Evolutionary conservation across 1,140 invertebrate species (phyloP), one percentile per base, ranked within the genome.

Genomic region (Saccostrea cuccullata): DNA sequence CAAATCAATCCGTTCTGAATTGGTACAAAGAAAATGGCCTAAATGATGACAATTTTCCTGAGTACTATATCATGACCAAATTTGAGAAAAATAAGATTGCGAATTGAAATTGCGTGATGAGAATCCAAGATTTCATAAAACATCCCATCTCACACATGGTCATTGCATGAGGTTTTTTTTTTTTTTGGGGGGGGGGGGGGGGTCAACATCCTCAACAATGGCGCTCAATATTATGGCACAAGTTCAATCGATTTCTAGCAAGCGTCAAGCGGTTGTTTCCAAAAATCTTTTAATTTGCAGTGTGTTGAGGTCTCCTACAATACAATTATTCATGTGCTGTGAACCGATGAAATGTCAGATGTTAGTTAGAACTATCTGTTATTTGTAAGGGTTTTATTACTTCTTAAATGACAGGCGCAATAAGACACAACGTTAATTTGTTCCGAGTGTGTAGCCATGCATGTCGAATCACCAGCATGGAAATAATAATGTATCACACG

Each of bases 331-430:
- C 84, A 64, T 64, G 84, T 60, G 84, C 56, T 23, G n/a, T 85
- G 84, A 85, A 58, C 84, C 84, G 84, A 64, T 20, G 58, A 55
- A 58, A 85, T 85, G 84, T 85, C 84, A 85, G 84, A 64, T 85
- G 84, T 85, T 60, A 85, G 84, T 56, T 64, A 85, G 84, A 64
- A 58, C 58, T 85, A 58, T 64, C 47, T 56, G 30, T 40, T 85
- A 85, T 58, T 85, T 13, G 55, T 58, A 23, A 5, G 26, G 47
- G 26, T 85, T 85, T 85, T 85, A 85, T 64, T 36, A 64, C 84
- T 85, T 85, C 84, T 60, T 58, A 85, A 85, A 85, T 85, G 84
- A 85, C 84, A 85, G 55, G 84, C 58, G 84, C 84, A 60, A 85
- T 85, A 85, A 60, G 84, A 85, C 58, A 85, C 55, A 58, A 30